Percentiles rank a stretch among this genome's conserved stretches.
phyloP scores from a whole-genome alignment of 1,140 invertebrate genomes.

The Neodiprion virginianus region DNA sequence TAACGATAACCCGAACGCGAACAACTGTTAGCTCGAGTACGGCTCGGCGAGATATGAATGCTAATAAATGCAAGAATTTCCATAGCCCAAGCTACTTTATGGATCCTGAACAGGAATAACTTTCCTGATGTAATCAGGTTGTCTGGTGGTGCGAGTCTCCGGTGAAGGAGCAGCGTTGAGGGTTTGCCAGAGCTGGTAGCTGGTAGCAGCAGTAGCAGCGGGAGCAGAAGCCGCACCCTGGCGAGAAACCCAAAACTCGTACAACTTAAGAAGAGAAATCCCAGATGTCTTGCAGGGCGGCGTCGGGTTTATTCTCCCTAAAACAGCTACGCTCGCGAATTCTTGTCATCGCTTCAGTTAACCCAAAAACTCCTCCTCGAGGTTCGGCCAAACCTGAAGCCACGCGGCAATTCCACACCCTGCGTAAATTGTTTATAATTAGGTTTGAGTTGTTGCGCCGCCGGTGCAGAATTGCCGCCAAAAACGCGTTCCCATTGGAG shows the following conservation, averaged over 20 bases:
- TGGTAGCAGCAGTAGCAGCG: slow-evolving; percentile 19
- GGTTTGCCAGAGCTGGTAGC: neutral
- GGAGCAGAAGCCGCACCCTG: slow-evolving; percentile 19
- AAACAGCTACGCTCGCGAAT: slow-evolving; percentile 26
- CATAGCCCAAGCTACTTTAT: slow-evolving; percentile 11
- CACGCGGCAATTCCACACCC: too few species aligned
- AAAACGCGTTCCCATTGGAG: too few species aligned
- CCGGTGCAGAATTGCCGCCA: too few species aligned
- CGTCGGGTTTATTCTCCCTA: slow-evolving; percentile 11
- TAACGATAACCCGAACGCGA: slow-evolving; percentile 7
- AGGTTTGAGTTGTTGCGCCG: too few species aligned
- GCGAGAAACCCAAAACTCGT: slow-evolving; percentile 26
- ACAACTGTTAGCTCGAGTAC: slow-evolving; percentile 12
- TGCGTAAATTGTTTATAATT: too few species aligned
- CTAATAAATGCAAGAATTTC: slow-evolving; percentile 28
- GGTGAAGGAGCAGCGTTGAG: neutral
- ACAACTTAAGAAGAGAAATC: slow-evolving; percentile 24
- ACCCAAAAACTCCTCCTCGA: too few species aligned
- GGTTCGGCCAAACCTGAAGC: too few species aligned
- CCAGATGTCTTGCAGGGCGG: too few species aligned
- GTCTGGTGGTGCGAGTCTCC: neutral
- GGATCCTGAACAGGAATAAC: slow-evolving; percentile 11
- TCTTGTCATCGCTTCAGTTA: too few species aligned
- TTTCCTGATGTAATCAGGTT: slow-evolving; percentile 16
- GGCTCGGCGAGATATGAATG: slow-evolving; percentile 21